phyloP scores from a whole-genome alignment of 1,140 invertebrate genomes.

The Zaprionus kolodkinae region DNA sequence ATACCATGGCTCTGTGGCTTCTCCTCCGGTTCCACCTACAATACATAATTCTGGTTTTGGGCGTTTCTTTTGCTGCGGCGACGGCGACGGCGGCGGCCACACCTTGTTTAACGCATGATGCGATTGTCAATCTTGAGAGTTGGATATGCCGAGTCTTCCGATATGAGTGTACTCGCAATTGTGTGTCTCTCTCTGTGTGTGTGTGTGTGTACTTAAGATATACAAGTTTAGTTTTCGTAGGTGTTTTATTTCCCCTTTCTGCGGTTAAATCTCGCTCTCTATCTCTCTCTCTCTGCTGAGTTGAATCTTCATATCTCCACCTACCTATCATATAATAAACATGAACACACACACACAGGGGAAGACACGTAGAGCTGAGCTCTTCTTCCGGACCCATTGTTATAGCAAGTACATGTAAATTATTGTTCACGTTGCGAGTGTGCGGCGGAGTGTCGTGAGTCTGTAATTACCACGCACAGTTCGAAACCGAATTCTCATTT shows the following conservation, averaged over 20 bases:
- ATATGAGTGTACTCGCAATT: slow-evolving; percentile 5
- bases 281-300: neutral
- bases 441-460: slow-evolving; percentile 67
- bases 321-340: slow-evolving; percentile 36
- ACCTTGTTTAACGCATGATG: slow-evolving; percentile 40
- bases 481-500: slow-evolving; percentile 26
- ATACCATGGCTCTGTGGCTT: neutral
- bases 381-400: slow-evolving; percentile 78
- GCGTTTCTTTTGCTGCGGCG: slow-evolving; percentile 4
- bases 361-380: slow-evolving; percentile 7
- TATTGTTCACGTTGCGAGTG: slow-evolving; percentile 66
- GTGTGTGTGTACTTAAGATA: slow-evolving; percentile 3
- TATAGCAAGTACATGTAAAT: slow-evolving; percentile 78
- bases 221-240: slow-evolving; percentile 22
- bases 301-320: slow-evolving; percentile 23
- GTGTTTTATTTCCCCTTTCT: slow-evolving; percentile 36
- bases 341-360: slow-evolving; percentile 1
- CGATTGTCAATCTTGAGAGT: slow-evolving; percentile 36
- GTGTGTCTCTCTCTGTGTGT: neutral
- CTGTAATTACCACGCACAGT: slow-evolving; percentile 66
- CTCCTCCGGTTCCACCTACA: neutral
- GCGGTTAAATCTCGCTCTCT: neutral
- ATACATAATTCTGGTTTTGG: slow-evolving; percentile 16
- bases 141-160: slow-evolving; percentile 16
- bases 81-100: slow-evolving; percentile 9